A percentile compares a stretch with the other conserved stretches of the same genome.
phyloP scores from a whole-genome alignment of 2,888 invertebrate species.

The Andrena chrysosceles region DNA sequence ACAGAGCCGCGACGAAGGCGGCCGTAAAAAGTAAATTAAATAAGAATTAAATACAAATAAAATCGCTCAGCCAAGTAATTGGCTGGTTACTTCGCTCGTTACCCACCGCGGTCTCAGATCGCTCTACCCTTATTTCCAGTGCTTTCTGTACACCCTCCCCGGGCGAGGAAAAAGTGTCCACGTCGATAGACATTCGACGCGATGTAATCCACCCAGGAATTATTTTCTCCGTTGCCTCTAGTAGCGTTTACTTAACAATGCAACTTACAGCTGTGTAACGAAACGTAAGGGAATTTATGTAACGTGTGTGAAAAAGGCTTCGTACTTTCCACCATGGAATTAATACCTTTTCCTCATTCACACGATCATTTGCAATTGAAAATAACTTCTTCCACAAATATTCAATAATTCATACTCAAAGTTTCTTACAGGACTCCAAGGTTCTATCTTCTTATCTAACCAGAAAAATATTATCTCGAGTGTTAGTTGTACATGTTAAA shows the following conservation, averaged over 20 bases:
- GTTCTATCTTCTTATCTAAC: too few relatives aligned
- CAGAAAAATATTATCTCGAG: too few relatives aligned
- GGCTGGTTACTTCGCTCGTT: conserved; percentile 80
- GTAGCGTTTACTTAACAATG: conserved; percentile 26
- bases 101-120: conserved; percentile 70
- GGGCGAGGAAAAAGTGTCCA: conserved; percentile 73
- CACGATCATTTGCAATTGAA: too few relatives aligned
- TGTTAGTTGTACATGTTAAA: too few relatives aligned
- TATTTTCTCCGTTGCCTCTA: conserved; percentile 64
- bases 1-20: conserved; percentile 61
- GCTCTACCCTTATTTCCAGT: conserved; percentile 62
- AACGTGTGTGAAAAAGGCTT: too few relatives aligned
- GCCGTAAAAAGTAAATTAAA: conserved; percentile 85
- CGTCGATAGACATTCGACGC: conserved; percentile 77
- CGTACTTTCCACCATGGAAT: too few relatives aligned
- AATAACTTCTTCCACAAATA: background rate
- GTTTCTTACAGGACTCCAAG: too few relatives aligned
- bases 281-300: background rate
- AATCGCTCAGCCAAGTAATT: conserved; percentile 84
- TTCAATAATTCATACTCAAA: background rate
- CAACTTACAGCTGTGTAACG: background rate
- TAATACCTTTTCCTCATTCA: too few relatives aligned
- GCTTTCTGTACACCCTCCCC: conserved; percentile 55
- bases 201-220: conserved; percentile 76
- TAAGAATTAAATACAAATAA: conserved; percentile 85